Percentiles rank a stretch among this genome's conserved stretches.
Conservation (phyloP, 2,797 vertebrate species). For the Spinibarbus caldwelli region DNA sequence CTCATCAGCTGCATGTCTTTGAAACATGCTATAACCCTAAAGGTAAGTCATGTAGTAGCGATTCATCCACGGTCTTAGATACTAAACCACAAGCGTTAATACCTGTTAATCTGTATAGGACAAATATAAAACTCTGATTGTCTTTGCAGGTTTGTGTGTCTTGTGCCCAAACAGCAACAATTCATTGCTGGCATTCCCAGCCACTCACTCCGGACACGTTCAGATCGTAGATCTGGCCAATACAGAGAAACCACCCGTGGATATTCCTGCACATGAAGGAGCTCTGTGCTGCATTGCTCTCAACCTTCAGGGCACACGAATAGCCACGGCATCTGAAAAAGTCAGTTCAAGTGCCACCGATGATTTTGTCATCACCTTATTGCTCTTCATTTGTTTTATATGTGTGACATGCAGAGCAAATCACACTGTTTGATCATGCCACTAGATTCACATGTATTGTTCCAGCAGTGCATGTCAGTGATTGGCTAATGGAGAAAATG, state of each 20-base stretch:
- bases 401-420: background rate
- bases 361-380: background rate
- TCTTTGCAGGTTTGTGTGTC: slow-evolving; percentile 89
- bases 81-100: background rate
- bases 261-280: slow-evolving; percentile 96
- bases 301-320: slow-evolving; percentile 95
- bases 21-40: slow-evolving; percentile 99
- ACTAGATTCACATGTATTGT: background rate
- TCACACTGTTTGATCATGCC: background rate
- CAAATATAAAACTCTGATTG: background rate
- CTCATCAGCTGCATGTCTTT: slow-evolving; percentile 97
- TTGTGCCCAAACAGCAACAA: slow-evolving; percentile 99
- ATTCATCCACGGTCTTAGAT: background rate
- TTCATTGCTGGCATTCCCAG: slow-evolving; percentile 94
- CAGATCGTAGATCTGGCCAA: slow-evolving; percentile 98
- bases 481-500: slow-evolving; percentile 4
- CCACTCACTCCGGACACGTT: slow-evolving; percentile 94
- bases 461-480: background rate
- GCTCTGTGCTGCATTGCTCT: slow-evolving; percentile 94
- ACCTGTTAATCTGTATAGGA: background rate
- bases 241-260: slow-evolving; percentile 95
- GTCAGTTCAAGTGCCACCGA: slow-evolving; percentile 54
- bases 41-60: slow-evolving; percentile 75
- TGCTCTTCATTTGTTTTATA: background rate
- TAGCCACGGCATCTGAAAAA: slow-evolving; percentile 97